Percentiles rank a stretch among this genome's conserved stretches.
Conservation (phyloP, 2,797 vertebrate genomes). For the Fistularia commersonii region DNA sequence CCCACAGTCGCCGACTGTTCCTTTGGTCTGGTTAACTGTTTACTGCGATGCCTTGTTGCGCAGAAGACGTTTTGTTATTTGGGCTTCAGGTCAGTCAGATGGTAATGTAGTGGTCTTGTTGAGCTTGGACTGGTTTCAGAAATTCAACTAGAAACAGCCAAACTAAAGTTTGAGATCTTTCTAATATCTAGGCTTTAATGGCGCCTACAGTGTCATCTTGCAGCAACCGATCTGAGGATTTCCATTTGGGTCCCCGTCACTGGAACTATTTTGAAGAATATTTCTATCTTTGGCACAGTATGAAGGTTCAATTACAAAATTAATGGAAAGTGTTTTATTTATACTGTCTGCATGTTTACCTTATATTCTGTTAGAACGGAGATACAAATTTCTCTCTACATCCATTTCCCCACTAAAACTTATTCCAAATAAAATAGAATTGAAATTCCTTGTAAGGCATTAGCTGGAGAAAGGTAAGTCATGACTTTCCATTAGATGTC, state of each 20-base stretch:
- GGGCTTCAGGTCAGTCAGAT: too few relatives aligned
- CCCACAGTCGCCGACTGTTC: conserved; percentile 68
- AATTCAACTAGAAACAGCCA: too few relatives aligned
- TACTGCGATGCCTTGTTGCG: conserved; percentile 56
- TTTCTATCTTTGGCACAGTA: conserved; percentile 86
- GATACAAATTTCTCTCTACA: conserved; percentile 89
- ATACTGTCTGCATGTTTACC: conserved; percentile 95
- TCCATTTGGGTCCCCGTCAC: conserved; percentile 6
- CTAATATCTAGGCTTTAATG: neutral
- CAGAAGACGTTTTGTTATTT: conserved; percentile 36
- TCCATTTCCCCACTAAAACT: conserved; percentile 86
- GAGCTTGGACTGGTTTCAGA: too few relatives aligned
- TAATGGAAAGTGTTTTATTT: conserved; percentile 86
- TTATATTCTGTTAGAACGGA: conserved; percentile 88
- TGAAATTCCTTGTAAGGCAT: conserved; percentile 88
- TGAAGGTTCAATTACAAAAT: conserved; percentile 93
- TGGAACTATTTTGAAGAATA: conserved; percentile 5
- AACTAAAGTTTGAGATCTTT: neutral
- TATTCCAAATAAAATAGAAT: conserved; percentile 83
- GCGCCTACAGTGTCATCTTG: conserved; percentile 2
- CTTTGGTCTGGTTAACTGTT: conserved; percentile 71
- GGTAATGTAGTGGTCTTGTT: too few relatives aligned
- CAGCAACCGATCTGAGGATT: conserved; percentile 2
- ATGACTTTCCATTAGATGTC: conserved; percentile 91
- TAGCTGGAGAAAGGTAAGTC: conserved; percentile 99